Base-by-base conservation (phyloP, 2,888 invertebrate genomes). In the Nineta flava region DNA sequence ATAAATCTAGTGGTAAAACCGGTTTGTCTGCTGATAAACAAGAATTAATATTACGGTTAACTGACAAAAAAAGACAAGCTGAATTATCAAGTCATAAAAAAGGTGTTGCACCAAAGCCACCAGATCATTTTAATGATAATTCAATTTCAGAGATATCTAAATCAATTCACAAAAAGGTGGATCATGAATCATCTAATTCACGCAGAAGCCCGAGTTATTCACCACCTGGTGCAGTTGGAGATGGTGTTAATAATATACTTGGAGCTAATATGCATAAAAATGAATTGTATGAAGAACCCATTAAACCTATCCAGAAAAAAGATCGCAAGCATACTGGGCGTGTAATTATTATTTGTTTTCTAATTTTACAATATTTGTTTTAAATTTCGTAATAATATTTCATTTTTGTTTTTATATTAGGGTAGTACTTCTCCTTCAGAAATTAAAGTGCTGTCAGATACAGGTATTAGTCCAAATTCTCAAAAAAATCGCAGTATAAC, bases 21-120 rank as follows among this genome's bases (percentile, higher is more conserved):
- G 68, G 57, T 57, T 66, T 55, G 55, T 64, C 72, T 12, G 59
- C 69, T 2, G 77, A 77, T 51, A 76, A 73, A 56, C 76, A 81
- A 55, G 84, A 85, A 55, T 63, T 83, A 32, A 60, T 84, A 53
- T 62, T 71, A 50, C 71, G 73, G 55, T 65, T 87, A 50, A 71
- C 71, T 55, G 83, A 85, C 52, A 78, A 81, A 62, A 82, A 77
- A 59, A 71, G 72, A 49, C 75, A 76, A 58, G 66, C 79, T 7
- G 77, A 78, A 53, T 17, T 52, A 35, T 16, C 45, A 13, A 19
- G n/a, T n/a, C 51, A 61, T 50, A 58, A 61, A 31, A 65, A 66
- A 46, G 64, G 63, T 35, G 63, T 64, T 54, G 65, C 66, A 13
- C 65, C 66, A 5, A 52, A 61, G 55, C 64, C 65, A 7, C 65